phyloP scores from a whole-genome alignment of 2,113 vertebrate species.

The Crotalus horridus region DNA sequence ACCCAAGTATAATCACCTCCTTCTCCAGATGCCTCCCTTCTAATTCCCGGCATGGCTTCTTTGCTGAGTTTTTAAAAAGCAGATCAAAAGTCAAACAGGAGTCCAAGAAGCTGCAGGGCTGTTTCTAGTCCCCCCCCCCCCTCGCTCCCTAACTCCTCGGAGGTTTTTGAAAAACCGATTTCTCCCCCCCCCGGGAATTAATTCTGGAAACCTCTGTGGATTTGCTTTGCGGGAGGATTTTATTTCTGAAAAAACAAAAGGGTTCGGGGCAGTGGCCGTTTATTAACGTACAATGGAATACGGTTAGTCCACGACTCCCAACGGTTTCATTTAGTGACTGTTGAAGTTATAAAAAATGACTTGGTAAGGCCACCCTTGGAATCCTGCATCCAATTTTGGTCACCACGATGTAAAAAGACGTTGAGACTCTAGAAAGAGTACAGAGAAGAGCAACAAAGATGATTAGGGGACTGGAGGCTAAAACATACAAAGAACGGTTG shows the following conservation, averaged over 20 bases:
- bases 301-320: too few species aligned
- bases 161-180: neutral
- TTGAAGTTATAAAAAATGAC: too few species aligned
- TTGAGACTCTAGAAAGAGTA: too few species aligned
- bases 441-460: too few species aligned
- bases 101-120: neutral
- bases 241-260: neutral
- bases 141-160: neutral
- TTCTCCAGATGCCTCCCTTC: neutral
- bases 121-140: neutral
- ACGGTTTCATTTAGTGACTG: too few species aligned
- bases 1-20: neutral
- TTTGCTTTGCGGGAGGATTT: neutral
- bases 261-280: neutral
- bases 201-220: neutral
- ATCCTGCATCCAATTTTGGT: too few species aligned
- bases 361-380: too few species aligned
- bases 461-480: too few species aligned
- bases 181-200: neutral
- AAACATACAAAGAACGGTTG: too few species aligned
- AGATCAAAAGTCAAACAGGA: neutral
- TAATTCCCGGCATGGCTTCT: neutral
- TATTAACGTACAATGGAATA: neutral
- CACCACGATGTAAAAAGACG: too few species aligned
- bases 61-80: neutral